phyloP scores from a whole-genome alignment of 2,113 vertebrate genomes.

The Hemicordylus capensis region DNA sequence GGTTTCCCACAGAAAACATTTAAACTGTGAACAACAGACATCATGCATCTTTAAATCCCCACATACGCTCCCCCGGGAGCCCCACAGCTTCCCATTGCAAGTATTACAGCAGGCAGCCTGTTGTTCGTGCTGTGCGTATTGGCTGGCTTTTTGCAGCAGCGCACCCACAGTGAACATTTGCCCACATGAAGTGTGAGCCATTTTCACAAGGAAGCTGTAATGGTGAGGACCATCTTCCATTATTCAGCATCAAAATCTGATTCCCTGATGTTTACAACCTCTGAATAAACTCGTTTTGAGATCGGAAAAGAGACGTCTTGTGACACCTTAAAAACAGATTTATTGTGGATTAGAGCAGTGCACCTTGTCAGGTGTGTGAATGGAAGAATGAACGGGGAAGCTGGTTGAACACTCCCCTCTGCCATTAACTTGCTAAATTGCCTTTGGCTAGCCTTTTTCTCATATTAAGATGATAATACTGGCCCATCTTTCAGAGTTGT shows the following conservation, averaged over 20 bases:
- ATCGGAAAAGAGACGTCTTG: no score
- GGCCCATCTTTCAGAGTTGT: not conserved
- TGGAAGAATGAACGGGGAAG: no score
- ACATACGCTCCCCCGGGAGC: not conserved
- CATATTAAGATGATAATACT: rapidly evolving
- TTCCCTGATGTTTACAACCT: not conserved
- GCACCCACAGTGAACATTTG: not conserved
- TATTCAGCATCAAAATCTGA: not conserved
- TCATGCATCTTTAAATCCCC: not conserved
- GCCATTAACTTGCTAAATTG: not conserved
- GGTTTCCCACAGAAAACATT: no score
- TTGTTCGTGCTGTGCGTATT: not conserved
- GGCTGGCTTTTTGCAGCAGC: not conserved
- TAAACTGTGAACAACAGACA: not conserved
- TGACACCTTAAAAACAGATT: not conserved
- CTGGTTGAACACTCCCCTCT: no score
- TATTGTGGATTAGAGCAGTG: not conserved
- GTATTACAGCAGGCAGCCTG: not conserved
- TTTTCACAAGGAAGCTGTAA: not conserved
- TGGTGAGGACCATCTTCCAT: not conserved
- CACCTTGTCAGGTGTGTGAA: not conserved
- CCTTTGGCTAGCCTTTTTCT: not conserved
- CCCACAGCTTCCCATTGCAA: not conserved
- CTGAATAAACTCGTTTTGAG: not conserved
- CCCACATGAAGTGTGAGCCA: not conserved